phyloP scores from a whole-genome alignment of 2,888 invertebrate genomes.

The Chymomyza fuscimana region DNA sequence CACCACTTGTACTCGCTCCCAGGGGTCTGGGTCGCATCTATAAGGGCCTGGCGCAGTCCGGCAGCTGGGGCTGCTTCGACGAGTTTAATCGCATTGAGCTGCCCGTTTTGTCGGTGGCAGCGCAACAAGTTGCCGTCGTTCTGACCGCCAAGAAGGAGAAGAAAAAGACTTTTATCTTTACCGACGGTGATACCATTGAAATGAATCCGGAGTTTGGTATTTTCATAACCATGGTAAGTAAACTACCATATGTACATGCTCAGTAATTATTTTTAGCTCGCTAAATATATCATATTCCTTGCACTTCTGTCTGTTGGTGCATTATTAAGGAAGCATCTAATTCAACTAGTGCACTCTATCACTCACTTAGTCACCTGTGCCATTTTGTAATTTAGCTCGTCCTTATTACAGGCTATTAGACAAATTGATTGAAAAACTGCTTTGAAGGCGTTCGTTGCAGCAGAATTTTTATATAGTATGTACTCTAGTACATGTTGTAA shows the following conservation, averaged over 20 bases:
- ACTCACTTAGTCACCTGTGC: slow-evolving; percentile 13
- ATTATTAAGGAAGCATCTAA: slow-evolving; percentile 36
- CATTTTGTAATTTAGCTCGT: slow-evolving; percentile 17
- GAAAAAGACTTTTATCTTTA: slow-evolving; percentile 93
- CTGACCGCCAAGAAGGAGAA: slow-evolving; percentile 96
- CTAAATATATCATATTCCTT: background rate
- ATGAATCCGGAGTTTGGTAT: slow-evolving; percentile 98
- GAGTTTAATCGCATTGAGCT: slow-evolving; percentile 97
- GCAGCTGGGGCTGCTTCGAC: slow-evolving; percentile 99
- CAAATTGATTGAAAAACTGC: slow-evolving; percentile 14
- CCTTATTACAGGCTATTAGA: slow-evolving; percentile 25
- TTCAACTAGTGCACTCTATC: slow-evolving; percentile 42
- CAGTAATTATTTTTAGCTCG: slow-evolving; percentile 83
- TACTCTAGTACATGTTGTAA: too few relatives aligned
- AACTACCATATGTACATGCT: background rate
- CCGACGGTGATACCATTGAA: slow-evolving; percentile 94
- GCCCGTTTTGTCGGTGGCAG: slow-evolving; percentile 96
- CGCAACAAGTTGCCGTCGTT: slow-evolving; percentile 97
- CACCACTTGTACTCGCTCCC: slow-evolving; percentile 21
- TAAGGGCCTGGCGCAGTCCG: slow-evolving; percentile 96
- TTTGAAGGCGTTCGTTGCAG: background rate
- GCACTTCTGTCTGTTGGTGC: background rate
- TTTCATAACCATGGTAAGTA: slow-evolving; percentile 95
- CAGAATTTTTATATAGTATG: background rate
- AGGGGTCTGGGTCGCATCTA: slow-evolving; percentile 96